Percentiles rank a stretch among this genome's conserved stretches.
Evolutionary conservation across 2,888 invertebrate genomes (phyloP).

Genomic region (Zaprionus lineosus): DNA sequence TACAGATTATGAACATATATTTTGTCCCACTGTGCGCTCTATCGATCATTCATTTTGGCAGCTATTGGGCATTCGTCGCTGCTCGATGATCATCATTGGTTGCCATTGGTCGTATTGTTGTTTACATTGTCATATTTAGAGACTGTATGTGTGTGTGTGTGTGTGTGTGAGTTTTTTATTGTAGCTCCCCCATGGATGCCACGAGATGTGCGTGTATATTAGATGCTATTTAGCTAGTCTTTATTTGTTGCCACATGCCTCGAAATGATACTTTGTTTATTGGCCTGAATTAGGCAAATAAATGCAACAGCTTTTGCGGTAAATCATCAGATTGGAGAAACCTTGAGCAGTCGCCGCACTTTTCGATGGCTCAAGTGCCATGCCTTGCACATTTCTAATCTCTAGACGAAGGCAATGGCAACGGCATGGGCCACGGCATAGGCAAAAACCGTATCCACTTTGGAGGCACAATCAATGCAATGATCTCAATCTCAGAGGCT

Average conservation of each 20-base stretch:
- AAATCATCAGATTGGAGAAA: constrained; percentile 43
- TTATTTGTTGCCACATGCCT: constrained; percentile 71
- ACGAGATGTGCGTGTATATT: no score
- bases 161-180: constrained; percentile 56
- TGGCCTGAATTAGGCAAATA: constrained; percentile 64
- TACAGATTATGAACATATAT: no score
- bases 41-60: constrained; percentile 43
- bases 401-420: constrained; percentile 9
- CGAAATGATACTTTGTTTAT: constrained; percentile 69
- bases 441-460: constrained; percentile 38
- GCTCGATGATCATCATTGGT: constrained; percentile 23
- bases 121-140: constrained; percentile 71
- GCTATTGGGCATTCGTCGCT: constrained; percentile 5
- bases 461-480: constrained; percentile 43
- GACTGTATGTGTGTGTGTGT: constrained; percentile 11
- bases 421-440: no score
- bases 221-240: constrained; percentile 19
- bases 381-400: constrained; percentile 47
- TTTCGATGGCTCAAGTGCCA: constrained; percentile 54
- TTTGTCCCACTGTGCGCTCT: not conserved
- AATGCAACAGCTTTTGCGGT: constrained; percentile 63
- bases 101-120: constrained; percentile 64
- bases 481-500: constrained; percentile 50
- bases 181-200: constrained; percentile 54
- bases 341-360: constrained; percentile 46